Conservation (phyloP, 2,113 vertebrate species). For the Piprites chloris region DNA sequence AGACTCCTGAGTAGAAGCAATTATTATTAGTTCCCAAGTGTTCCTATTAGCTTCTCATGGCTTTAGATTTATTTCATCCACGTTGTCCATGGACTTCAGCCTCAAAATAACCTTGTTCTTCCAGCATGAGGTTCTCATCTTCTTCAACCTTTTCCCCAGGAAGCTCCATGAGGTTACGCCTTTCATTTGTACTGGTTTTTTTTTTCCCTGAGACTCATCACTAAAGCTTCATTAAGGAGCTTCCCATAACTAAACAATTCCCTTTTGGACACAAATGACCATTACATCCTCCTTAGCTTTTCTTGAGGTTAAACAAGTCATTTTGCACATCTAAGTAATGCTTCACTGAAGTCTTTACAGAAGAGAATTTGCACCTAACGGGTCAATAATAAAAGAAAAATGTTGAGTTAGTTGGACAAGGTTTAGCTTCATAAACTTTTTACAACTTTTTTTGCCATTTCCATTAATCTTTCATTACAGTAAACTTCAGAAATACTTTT, state of each 20-base stretch:
- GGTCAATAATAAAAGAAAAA: background rate
- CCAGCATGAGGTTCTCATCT: background rate
- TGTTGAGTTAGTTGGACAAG: background rate
- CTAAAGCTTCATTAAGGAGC: background rate
- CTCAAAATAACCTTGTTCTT: background rate
- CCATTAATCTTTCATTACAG: background rate
- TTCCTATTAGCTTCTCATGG: background rate
- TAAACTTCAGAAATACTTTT: background rate
- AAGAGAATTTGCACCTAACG: background rate
- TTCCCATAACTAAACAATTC: background rate
- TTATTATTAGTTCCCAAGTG: background rate
- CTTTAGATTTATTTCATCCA: background rate
- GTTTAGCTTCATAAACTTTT: background rate
- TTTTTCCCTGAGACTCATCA: background rate
- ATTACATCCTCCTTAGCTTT: background rate
- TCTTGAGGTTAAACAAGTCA: background rate
- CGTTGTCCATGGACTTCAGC: background rate
- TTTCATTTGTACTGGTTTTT: background rate
- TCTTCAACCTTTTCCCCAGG: background rate
- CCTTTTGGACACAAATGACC: background rate
- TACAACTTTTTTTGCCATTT: background rate
- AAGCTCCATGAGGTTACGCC: background rate
- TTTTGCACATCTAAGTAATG: background rate
- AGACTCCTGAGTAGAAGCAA: background rate
- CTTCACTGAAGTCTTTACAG: background rate